Evolutionary conservation across 2,888 invertebrate genomes (phyloP), one percentile per base, ranked within the genome.

Genomic region (Gandaritis pyraliata): DNA sequence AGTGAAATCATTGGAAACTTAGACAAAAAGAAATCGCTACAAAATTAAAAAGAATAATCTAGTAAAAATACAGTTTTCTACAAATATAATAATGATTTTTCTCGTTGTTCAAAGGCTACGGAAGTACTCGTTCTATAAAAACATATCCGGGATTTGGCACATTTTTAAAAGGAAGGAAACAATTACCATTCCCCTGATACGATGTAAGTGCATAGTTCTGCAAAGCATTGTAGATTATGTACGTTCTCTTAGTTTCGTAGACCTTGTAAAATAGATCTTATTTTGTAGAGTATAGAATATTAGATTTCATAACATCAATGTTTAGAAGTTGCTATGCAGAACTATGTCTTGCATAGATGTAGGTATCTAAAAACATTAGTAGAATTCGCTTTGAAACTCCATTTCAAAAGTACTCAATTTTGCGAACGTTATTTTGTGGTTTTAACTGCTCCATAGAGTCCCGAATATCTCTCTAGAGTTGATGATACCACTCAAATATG

Each of bases 151-250:
- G 58, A 90, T 90, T 75, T 90, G 90, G 90, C 83, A 90, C 78
- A 88, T 90, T 62, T 91, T 91, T 86, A 89, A 88, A 80, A 83
- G 74, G 80, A 87, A 79, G 75, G 79, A 84, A 64, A 76, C 53
- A 76, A 72, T 74, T 64, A 58, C 56, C 45, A 57, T 18, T 55
- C 66, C 58, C 58, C 56, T 51, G 60, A 64, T 56, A 69, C 74
- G 76, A 80, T 84, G 91, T 92, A 87, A 92, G 91, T 90, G 91
- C 91, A 92, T 91, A 86, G 91, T 90, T 91, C 91, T 90, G 91
- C 91, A 90, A 83, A 78, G 80, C 81, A 72, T 74, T 69, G 60
- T 75, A 72, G 43, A 57, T 45, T 39, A 12, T 36, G 23, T 23
- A 50, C 18, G 36, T 36, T 41, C 45, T 45, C n/a, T 16, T 33